Conservation (phyloP, 2,888 invertebrate genomes). For the Rhagophthalmus giganteus region DNA sequence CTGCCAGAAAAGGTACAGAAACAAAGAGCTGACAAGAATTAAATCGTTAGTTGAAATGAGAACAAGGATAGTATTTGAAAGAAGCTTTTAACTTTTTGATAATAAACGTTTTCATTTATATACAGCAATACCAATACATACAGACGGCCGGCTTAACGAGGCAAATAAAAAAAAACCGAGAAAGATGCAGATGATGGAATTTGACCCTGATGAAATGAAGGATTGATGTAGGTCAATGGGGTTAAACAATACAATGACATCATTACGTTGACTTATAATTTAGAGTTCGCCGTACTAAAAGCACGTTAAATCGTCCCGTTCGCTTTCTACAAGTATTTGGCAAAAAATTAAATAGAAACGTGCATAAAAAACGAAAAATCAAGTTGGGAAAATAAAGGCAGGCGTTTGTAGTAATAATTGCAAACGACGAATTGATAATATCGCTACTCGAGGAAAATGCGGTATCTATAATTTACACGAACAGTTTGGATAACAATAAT, state of each 20-base stretch:
- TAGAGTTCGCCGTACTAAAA: conserved; percentile 4
- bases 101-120: not conserved
- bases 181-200: not conserved
- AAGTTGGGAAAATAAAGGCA: too few relatives aligned
- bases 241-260: conserved; percentile 22
- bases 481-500: too few relatives aligned
- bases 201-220: not conserved
- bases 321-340: too few relatives aligned
- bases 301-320: conserved; percentile 6
- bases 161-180: not conserved
- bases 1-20: not conserved
- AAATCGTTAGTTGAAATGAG: too few relatives aligned
- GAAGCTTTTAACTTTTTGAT: not conserved
- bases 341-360: conserved; percentile 5
- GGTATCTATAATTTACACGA: too few relatives aligned
- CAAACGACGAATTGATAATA: too few relatives aligned
- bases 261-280: conserved; percentile 14
- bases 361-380: too few relatives aligned
- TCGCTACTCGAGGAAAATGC: too few relatives aligned
- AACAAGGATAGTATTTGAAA: not conserved
- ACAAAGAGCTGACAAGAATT: not conserved
- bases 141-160: too few relatives aligned
- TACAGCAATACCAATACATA: too few relatives aligned
- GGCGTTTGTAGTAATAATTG: too few relatives aligned
- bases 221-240: conserved; percentile 11